These are phyloP conservation scores for Botia almorhae DNA, from an alignment of 2,797 vertebrate species.

Conservation along the genomic window DNA sequence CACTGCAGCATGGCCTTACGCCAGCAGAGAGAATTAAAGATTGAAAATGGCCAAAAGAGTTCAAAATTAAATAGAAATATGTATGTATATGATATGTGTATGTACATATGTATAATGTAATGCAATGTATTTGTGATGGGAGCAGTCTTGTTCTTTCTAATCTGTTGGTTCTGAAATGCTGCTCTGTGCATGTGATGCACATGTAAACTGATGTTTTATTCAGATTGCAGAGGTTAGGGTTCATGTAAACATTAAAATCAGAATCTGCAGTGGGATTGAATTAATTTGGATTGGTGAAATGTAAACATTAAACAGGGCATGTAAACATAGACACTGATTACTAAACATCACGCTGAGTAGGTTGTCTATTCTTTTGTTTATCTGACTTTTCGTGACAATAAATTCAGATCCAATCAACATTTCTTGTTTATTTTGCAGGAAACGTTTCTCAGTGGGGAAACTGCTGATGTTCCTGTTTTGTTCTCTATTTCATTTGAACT, in stretches of 20 bases:
- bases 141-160: too few species aligned
- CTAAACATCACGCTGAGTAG: neutral
- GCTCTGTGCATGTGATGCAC: neutral
- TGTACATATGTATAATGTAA: too few species aligned
- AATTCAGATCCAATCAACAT: slow-evolving; percentile 17
- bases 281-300: neutral
- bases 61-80: too few species aligned
- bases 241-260: neutral
- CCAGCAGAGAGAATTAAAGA: too few species aligned
- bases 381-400: neutral
- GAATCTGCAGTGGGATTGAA: neutral
- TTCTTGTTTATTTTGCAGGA: slow-evolving; percentile 8
- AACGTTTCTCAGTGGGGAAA: slow-evolving; percentile 5
- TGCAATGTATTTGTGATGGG: too few species aligned
- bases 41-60: too few species aligned
- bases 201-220: slow-evolving; percentile 2
- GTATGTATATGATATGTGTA: too few species aligned
- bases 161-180: neutral
- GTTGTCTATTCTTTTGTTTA: neutral
- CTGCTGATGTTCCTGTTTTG: slow-evolving; percentile 7
- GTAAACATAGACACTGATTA: neutral
- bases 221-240: neutral
- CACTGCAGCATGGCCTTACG: neutral
- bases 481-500: slow-evolving; percentile 9
- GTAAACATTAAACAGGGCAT: neutral